These are phyloP conservation scores for Clunio marinus DNA, from an alignment of 2,888 invertebrate genomes.

Conservation along the genomic window DNA sequence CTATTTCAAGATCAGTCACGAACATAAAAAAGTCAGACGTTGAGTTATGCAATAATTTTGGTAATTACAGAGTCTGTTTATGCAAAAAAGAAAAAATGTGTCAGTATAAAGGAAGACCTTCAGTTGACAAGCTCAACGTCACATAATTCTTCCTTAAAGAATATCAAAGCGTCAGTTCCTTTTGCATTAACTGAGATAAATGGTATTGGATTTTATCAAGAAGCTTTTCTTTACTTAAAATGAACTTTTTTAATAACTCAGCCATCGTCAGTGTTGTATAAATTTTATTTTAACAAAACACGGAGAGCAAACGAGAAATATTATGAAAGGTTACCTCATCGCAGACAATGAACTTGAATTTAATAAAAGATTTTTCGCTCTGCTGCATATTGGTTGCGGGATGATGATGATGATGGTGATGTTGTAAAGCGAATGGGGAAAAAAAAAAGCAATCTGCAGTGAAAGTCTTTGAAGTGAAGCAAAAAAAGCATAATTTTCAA, in stretches of 20 bases:
- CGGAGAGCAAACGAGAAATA: background rate
- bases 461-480: slow-evolving; percentile 16
- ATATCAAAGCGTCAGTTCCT: no score
- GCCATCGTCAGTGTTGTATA: slow-evolving; percentile 22
- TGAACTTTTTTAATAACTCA: slow-evolving; percentile 13
- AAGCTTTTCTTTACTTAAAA: no score
- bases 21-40: no score
- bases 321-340: slow-evolving; percentile 34
- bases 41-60: no score
- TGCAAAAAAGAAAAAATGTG: no score
- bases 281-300: background rate
- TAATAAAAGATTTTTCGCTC: slow-evolving; percentile 10
- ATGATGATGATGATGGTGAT: background rate
- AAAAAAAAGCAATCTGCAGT: background rate
- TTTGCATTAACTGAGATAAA: no score
- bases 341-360: slow-evolving; percentile 38
- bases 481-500: slow-evolving; percentile 26
- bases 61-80: no score
- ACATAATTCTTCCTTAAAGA: no score
- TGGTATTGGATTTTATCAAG: no score
- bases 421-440: background rate
- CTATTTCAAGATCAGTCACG: no score
- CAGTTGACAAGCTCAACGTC: no score
- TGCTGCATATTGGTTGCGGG: background rate
- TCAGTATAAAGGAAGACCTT: no score